Evolutionary conservation across 2,888 invertebrate species (phyloP), one percentile per base, ranked within the genome.

Genomic region (Synanthedon tipuliformis): DNA sequence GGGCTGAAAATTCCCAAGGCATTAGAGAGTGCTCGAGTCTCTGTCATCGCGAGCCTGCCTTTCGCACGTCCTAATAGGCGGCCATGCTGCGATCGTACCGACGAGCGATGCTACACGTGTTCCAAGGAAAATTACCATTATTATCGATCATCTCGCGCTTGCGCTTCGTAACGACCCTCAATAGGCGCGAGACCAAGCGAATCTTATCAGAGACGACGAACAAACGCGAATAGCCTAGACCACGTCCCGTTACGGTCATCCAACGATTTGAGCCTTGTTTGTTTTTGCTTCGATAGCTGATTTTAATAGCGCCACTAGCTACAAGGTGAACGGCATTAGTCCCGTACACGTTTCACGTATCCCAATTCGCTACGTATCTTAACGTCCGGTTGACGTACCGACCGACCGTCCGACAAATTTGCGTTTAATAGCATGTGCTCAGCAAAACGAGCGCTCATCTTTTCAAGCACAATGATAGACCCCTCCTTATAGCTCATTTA

Each of bases 61-160:
- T 73, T 75, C 71, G 73, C 75, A 73, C 73, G 74, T 79, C 73
- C 81, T 84, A 84, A 81, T 83, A 81, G 78, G 59, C 49, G 49
- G 23, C 12, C 16, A 18, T 34, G 70, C 66, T 69, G 69, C 75
- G 76, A 81, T 82, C 79, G 73, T 72, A 66, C 71, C 78, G 68
- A 63, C 70, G 71, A 70, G 67, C 80, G 81, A 83, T 78, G 77
- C 71, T 77, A 86, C 86, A 86, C 84, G 85, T 85, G 86, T 83
- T 79, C 68, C 66, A 61, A 55, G 70, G 73, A 63, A 83, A 86
- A 87, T 86, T 86, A 86, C 87, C 87, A 87, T 87, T 85, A 86
- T 87, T 87, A 87, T 86, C 86, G 86, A 85, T 84, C 83, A 84
- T 86, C 87, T 78, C 71, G 78, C 79, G 73, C 78, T 73, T 66